Evolutionary conservation across 2,888 invertebrate species (phyloP), one percentile per base, ranked within the genome.

Genomic region (Dynastes maya): DNA sequence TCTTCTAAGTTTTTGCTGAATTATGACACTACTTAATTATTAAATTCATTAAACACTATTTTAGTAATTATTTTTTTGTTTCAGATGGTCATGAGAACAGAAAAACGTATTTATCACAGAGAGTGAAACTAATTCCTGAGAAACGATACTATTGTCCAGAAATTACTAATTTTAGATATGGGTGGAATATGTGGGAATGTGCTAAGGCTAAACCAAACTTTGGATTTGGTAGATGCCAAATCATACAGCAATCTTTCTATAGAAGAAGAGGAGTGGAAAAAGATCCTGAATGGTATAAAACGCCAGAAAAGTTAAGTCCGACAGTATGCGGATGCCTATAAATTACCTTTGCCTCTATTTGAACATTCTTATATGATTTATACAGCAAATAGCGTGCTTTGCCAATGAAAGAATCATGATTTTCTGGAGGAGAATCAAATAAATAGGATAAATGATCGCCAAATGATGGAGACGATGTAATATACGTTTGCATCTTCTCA

Each of bases 171-270:
- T 92, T 90, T 88, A 90, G 90, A 82, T 92, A 92, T 86, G 92
- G 92, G 1, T 92, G 92, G 92, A 90, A 90, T 67, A 91, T 91
- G 88, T 90, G 89, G 86, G 89, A 91, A 80, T 80, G 82, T 22
- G 80, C 84, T 4, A 87, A 85, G 80, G 83, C 81, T 22, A 84
- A 84, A 72, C 80, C 82, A 37, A 84, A 84, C 49, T 85, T 88
- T 11, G 89, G 90, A 85, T 88, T 82, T 81, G 92, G 91, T 1
- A 89, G 91, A 78, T 88, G 89, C 82, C 89, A 90, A 72, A 89
- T 92, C 13, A 86, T 92, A 11, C 88, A 89, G 8, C 89, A 91
- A 78, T 91, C 91, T 0, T 92, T 92, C 86, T 92, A 92, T 85
- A 88, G 92, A 72, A 83, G 85, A 77, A 90, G 89, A 82, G 91